Evolutionary conservation across 1,140 invertebrate species (phyloP).

Genomic region (Melitaea cinxia): DNA sequence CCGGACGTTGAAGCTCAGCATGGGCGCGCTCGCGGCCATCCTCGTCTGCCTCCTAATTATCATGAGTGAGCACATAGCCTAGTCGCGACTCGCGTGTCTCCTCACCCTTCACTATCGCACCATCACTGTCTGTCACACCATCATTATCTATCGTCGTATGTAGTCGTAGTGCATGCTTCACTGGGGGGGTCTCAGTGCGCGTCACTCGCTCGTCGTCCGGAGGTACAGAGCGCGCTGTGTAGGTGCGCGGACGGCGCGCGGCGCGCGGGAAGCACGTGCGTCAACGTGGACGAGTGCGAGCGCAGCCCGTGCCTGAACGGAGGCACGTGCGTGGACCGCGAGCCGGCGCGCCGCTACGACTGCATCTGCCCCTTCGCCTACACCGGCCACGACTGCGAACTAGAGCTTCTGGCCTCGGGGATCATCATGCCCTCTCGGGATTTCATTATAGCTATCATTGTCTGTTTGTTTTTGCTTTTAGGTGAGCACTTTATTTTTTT

Average conservation of each 20-base stretch:
- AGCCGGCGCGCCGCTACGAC: conserved; percentile 87
- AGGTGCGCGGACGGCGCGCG: conserved; percentile 89
- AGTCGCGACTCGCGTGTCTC: conserved; percentile 57
- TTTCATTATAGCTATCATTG: conserved; percentile 91
- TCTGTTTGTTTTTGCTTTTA: conserved; percentile 88
- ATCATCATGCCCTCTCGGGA: conserved; percentile 90
- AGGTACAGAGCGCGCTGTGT: conserved; percentile 65
- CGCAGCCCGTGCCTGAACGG: conserved; percentile 87
- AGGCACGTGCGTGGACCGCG: conserved; percentile 86
- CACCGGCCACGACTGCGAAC: conserved; percentile 90
- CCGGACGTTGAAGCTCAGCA: conserved; percentile 94
- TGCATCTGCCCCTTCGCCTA: conserved; percentile 89
- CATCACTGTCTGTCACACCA: conserved; percentile 43
- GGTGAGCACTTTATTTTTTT: conserved; percentile 84
- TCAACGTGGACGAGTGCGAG: conserved; percentile 90
- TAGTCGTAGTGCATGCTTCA: conserved; percentile 68
- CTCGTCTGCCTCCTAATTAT: conserved; percentile 96
- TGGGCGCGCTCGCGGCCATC: conserved; percentile 96
- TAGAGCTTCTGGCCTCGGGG: conserved; percentile 87
- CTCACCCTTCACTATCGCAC: conserved; percentile 61
- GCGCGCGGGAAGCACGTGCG: conserved; percentile 84
- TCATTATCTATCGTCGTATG: no score
- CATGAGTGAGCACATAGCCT: conserved; percentile 88
- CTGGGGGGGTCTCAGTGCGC: conserved; percentile 69
- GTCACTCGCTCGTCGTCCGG: conserved; percentile 31